These are phyloP conservation scores for Lucinisca nassula DNA, from an alignment of 2,888 invertebrate species.

Conservation along the genomic window DNA sequence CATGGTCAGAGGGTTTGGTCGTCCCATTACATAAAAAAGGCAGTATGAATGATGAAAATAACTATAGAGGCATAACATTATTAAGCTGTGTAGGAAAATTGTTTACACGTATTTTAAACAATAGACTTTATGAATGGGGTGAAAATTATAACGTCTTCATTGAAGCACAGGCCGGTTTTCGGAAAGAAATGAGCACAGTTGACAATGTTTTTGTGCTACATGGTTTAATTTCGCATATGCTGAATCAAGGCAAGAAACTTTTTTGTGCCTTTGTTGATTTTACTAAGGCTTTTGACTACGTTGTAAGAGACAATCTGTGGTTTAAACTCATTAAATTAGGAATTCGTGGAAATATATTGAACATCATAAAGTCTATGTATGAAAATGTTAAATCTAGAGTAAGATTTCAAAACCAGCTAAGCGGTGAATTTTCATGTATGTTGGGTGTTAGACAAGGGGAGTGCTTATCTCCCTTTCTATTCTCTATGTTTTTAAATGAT, in stretches of 20 bases:
- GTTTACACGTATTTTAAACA: slow-evolving; percentile 19
- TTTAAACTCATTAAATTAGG: slow-evolving; percentile 16
- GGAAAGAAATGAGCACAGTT: slow-evolving; percentile 12
- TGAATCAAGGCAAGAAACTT: slow-evolving; percentile 9
- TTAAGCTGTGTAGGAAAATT: slow-evolving; percentile 23
- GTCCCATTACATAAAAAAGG: slow-evolving; percentile 33
- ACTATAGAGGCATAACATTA: slow-evolving; percentile 36
- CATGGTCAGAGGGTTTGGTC: slow-evolving; percentile 23
- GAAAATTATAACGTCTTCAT: not conserved
- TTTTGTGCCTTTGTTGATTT: slow-evolving; percentile 34
- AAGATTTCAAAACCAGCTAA: not conserved
- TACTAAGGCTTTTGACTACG: slow-evolving; percentile 36
- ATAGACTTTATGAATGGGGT: not conserved
- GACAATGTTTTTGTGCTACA: slow-evolving; percentile 36
- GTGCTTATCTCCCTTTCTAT: slow-evolving; percentile 33
- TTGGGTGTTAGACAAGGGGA: slow-evolving; percentile 42
- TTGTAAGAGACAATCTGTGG: slow-evolving; percentile 26
- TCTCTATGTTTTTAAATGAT: slow-evolving; percentile 22
- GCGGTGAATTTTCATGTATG: slow-evolving; percentile 21
- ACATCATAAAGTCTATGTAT: slow-evolving; percentile 35
- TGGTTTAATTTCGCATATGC: slow-evolving; percentile 6
- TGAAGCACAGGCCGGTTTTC: slow-evolving; percentile 31
- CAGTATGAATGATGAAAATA: slow-evolving; percentile 2
- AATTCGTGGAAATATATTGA: slow-evolving; percentile 26
- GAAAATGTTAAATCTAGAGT: slow-evolving; percentile 20